Evolutionary conservation across 2,888 invertebrate species (phyloP).

Genomic region (Mythimna albipuncta): DNA sequence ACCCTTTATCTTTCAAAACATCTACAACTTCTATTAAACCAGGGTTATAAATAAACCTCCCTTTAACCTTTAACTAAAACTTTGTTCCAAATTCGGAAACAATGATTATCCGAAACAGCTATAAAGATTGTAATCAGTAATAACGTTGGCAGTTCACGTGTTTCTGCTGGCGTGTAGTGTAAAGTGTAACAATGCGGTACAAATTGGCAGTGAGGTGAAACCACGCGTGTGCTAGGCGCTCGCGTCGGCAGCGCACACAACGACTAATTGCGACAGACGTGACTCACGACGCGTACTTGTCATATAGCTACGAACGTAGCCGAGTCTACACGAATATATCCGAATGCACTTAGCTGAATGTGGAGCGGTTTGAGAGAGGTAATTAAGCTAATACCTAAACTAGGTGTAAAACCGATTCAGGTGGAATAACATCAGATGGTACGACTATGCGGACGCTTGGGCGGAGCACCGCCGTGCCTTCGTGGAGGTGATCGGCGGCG

Average conservation of each 20-base stretch:
- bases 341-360: conserved; percentile 44
- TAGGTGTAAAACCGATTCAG: background rate
- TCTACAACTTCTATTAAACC: conserved; percentile 29
- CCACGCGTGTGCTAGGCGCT: conserved; percentile 74
- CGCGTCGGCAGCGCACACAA: conserved; percentile 67
- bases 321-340: conserved; percentile 30
- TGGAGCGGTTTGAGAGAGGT: conserved; percentile 18
- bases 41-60: conserved; percentile 42
- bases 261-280: conserved; percentile 76
- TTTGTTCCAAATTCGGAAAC: conserved; percentile 26
- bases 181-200: conserved; percentile 75
- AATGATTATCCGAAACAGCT: conserved; percentile 46
- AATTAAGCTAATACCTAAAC: conserved; percentile 33
- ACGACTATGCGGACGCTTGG: no score
- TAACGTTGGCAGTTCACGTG: conserved; percentile 41
- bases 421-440: no score
- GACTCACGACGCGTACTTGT: conserved; percentile 62
- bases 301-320: conserved; percentile 35
- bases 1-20: conserved; percentile 29
- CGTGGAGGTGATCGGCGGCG: no score
- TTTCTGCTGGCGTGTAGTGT: conserved; percentile 60
- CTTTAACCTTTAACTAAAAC: conserved; percentile 33
- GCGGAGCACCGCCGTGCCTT: no score
- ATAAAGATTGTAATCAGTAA: conserved; percentile 42
- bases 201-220: conserved; percentile 80